Conservation (phyloP, 2,888 invertebrate genomes). For the Diloba caeruleocephala region DNA sequence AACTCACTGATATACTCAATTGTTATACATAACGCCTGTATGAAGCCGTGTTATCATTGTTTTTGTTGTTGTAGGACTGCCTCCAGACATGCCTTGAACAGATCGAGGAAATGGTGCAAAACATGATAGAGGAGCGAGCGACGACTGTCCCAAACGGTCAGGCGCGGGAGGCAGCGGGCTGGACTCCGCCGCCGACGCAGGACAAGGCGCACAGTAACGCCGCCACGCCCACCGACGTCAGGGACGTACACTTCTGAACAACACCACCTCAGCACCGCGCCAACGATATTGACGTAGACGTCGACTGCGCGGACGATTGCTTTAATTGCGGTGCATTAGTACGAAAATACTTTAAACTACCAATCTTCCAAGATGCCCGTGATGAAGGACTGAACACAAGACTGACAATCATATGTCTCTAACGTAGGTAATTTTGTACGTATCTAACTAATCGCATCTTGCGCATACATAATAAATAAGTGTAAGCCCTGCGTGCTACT, state of each 20-base stretch:
- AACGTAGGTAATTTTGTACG: constrained; percentile 78
- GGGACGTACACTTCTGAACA: constrained; percentile 93
- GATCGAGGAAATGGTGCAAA: constrained; percentile 93
- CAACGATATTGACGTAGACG: constrained; percentile 20
- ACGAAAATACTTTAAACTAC: constrained; percentile 87
- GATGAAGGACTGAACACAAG: constrained; percentile 86
- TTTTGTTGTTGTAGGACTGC: constrained; percentile 91
- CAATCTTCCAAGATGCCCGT: constrained; percentile 77
- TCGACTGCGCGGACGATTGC: constrained; percentile 62
- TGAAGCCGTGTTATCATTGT: constrained; percentile 1
- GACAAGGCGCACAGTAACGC: constrained; percentile 92
- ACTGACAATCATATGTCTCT: constrained; percentile 86
- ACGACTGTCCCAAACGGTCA: constrained; percentile 82
- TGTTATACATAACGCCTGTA: too few species aligned
- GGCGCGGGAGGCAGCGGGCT: constrained; percentile 77
- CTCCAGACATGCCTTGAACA: constrained; percentile 94
- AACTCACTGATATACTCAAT: too few species aligned
- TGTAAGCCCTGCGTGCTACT: constrained; percentile 78
- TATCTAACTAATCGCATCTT: constrained; percentile 74
- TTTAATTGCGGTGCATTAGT: constrained; percentile 83
- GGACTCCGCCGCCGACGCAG: constrained; percentile 84
- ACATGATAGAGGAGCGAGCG: constrained; percentile 83
- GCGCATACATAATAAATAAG: constrained; percentile 67
- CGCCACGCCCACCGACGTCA: constrained; percentile 95
- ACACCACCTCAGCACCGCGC: constrained; percentile 14